Conservation (phyloP, 1,140 invertebrate species). For the Steinernema khuongi region DNA sequence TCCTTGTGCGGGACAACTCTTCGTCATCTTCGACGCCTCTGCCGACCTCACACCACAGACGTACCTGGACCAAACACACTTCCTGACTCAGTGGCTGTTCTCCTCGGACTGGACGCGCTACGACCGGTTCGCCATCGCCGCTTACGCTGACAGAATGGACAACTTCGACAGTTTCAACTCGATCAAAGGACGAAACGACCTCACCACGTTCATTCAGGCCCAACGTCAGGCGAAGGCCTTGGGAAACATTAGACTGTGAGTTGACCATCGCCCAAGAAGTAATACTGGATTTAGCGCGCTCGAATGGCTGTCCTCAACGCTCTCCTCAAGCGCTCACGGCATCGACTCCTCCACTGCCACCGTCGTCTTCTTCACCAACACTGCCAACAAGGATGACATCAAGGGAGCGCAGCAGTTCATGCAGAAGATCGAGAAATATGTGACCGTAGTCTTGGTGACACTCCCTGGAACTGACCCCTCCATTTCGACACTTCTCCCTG, state of each 20-base stretch:
- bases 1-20: neutral
- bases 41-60: neutral
- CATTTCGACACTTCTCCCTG: neutral
- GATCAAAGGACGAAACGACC: neutral
- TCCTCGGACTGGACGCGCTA: neutral
- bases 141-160: neutral
- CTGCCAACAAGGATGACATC: neutral
- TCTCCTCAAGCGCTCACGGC: too few relatives aligned
- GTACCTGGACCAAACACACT: neutral
- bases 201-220: neutral
- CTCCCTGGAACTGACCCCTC: neutral
- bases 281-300: too few relatives aligned
- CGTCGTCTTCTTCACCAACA: conserved; percentile 2
- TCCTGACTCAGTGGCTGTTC: neutral
- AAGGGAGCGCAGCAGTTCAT: neutral
- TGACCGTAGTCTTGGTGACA: neutral
- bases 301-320: too few relatives aligned
- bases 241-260: neutral
- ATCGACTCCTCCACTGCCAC: too few relatives aligned
- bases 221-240: neutral
- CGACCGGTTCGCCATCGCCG: neutral
- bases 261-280: too few relatives aligned
- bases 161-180: neutral
- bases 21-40: neutral
- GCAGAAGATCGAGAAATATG: neutral